Conservation (phyloP, 2,797 vertebrate species). For the Serranus cabrilla region DNA sequence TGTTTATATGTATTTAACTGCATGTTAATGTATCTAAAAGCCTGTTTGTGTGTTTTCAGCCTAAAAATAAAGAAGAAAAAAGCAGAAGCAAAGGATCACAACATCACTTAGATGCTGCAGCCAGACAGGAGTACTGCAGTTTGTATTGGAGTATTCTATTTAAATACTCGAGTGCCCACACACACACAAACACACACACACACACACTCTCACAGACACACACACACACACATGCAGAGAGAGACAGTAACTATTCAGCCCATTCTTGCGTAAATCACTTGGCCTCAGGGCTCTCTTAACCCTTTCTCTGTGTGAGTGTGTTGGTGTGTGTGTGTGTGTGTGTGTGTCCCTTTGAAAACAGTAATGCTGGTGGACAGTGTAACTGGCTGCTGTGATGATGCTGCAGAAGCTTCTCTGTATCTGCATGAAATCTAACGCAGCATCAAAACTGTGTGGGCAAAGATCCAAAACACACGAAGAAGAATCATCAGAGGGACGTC, state of each 20-base stretch:
- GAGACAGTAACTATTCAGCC: slow-evolving; percentile 75
- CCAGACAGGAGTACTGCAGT: slow-evolving; percentile 2
- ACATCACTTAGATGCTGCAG: background rate
- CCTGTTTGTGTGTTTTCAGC: background rate
- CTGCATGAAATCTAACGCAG: slow-evolving; percentile 33
- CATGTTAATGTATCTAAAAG: background rate
- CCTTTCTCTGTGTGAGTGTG: slow-evolving; percentile 72
- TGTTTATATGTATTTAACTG: background rate
- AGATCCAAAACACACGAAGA: slow-evolving; percentile 21
- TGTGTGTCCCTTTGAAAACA: slow-evolving; percentile 66
- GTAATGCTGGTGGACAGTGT: slow-evolving; percentile 74
- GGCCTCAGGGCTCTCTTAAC: slow-evolving; percentile 86
- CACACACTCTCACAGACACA: slow-evolving; percentile 47
- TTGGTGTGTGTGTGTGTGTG: slow-evolving; percentile 33
- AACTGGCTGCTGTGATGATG: slow-evolving; percentile 58
- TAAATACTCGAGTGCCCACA: slow-evolving; percentile 43
- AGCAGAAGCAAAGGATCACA: slow-evolving; percentile 16
- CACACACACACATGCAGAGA: slow-evolving; percentile 61
- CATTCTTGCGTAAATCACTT: slow-evolving; percentile 85
- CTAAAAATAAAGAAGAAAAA: background rate
- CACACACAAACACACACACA: slow-evolving; percentile 24
- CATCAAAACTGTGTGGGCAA: slow-evolving; percentile 29
- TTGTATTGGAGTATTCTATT: slow-evolving; percentile 24
- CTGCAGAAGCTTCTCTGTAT: slow-evolving; percentile 38
- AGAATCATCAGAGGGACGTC: slow-evolving; percentile 14